Conservation (phyloP, 2,888 invertebrate genomes). For the Apodemia hepburni region DNA sequence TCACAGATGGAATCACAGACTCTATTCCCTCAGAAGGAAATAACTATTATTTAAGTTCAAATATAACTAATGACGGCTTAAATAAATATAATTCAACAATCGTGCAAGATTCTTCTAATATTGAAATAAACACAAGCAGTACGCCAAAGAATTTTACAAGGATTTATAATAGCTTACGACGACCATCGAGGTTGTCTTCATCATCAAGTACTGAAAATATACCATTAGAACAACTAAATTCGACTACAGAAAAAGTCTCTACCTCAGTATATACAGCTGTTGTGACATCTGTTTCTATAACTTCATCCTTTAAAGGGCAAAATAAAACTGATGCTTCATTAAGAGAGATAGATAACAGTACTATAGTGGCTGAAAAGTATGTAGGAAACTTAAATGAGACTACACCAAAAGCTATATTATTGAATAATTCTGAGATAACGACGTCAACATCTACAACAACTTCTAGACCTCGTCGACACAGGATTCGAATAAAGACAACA, state of each 20-base stretch:
- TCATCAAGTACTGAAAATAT: constrained; percentile 51
- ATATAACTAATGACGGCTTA: constrained; percentile 36
- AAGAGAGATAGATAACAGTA: constrained; percentile 49
- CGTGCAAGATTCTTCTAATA: constrained; percentile 38
- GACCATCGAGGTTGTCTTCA: constrained; percentile 56
- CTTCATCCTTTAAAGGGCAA: constrained; percentile 71
- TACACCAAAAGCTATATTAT: constrained; percentile 39
- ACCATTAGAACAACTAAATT: constrained; percentile 39
- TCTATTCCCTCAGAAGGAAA: constrained; percentile 47
- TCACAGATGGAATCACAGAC: constrained; percentile 50
- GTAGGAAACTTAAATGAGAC: constrained; percentile 38
- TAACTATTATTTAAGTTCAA: constrained; percentile 41
- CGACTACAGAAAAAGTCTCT: constrained; percentile 66
- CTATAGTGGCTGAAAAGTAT: constrained; percentile 35
- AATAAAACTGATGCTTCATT: constrained; percentile 58
- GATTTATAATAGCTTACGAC: constrained; percentile 57
- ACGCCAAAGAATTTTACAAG: constrained; percentile 58
- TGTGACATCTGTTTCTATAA: constrained; percentile 75
- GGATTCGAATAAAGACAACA: constrained; percentile 65
- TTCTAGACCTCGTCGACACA: constrained; percentile 49
- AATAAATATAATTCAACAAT: constrained; percentile 20
- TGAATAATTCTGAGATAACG: constrained; percentile 46
- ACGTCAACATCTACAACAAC: constrained; percentile 29
- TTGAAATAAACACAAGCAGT: constrained; percentile 43
- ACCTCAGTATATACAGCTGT: constrained; percentile 76